Percentiles rank a stretch among this genome's conserved stretches.
Conservation (phyloP, 2,888 invertebrate genomes). For the Polietes domitor region DNA sequence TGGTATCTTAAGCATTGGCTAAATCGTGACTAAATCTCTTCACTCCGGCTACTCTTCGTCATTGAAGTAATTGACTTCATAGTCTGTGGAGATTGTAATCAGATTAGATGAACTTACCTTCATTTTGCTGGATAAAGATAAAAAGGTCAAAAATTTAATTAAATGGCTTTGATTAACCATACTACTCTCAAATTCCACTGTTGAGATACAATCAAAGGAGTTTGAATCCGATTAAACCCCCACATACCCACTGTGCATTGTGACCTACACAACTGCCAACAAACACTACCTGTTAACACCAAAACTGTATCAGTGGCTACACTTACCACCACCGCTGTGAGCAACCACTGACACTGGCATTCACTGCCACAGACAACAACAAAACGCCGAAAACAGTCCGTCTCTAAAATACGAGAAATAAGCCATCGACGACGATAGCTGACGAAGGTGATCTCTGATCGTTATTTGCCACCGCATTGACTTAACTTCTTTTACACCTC, state of each 20-base stretch:
- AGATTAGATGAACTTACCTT: no score
- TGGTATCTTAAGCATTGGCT: no score
- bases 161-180: no score
- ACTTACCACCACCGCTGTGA: constrained; percentile 17
- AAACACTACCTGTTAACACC: constrained; percentile 35
- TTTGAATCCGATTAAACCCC: background rate
- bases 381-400: background rate
- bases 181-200: no score
- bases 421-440: background rate
- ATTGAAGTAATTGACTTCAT: no score
- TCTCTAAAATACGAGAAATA: background rate
- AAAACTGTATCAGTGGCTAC: constrained; percentile 25
- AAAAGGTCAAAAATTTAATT: no score
- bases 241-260: background rate
- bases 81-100: no score
- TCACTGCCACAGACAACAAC: constrained; percentile 7
- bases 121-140: no score
- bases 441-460: constrained; percentile 21
- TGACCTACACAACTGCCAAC: background rate
- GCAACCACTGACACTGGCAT: background rate
- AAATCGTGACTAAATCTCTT: no score
- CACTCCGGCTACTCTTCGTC: no score
- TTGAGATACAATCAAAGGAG: background rate
- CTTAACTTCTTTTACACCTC: constrained; percentile 80
- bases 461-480: constrained; percentile 78